A percentile compares a stretch with the other conserved stretches of the same genome.
phyloP scores from a whole-genome alignment of 2,888 invertebrate species.

The Ischnus inquisitorius region DNA sequence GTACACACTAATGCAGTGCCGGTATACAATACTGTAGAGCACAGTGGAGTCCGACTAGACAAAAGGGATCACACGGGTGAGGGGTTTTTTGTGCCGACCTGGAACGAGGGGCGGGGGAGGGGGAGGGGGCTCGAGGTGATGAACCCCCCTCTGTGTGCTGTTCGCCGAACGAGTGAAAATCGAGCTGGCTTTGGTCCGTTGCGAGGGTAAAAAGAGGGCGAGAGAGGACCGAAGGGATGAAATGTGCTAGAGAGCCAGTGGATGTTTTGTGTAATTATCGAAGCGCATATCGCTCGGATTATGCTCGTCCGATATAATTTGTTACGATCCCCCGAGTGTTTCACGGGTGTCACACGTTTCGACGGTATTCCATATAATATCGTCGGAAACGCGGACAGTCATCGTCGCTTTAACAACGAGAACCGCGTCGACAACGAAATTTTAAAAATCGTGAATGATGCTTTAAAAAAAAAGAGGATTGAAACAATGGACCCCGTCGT shows the following conservation, averaged over 20 bases:
- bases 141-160: conserved; percentile 15
- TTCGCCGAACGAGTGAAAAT: conserved; percentile 12
- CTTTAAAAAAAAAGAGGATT: conserved; percentile 16
- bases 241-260: conserved; percentile 26
- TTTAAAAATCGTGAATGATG: background rate
- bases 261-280: conserved; percentile 51
- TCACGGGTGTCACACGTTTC: background rate
- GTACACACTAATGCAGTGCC: conserved; percentile 23
- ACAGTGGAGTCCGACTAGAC: conserved; percentile 9
- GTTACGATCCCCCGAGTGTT: conserved; percentile 29
- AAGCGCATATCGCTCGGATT: conserved; percentile 32
- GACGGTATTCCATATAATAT: background rate
- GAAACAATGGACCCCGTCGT: conserved; percentile 46
- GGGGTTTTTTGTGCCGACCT: conserved; percentile 3
- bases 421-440: background rate
- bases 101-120: background rate
- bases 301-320: conserved; percentile 39
- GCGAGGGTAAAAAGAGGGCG: background rate
- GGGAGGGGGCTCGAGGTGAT: conserved; percentile 20
- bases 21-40: conserved; percentile 20
- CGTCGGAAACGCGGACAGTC: background rate
- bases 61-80: conserved; percentile 6
- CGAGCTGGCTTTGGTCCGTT: background rate
- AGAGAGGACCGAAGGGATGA: background rate
- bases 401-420: conserved; percentile 3